A percentile compares a stretch with the other conserved stretches of the same genome.
These are phyloP conservation scores for Mastomys natalensis DNA, from an alignment of 2,113 vertebrate genomes.

Conservation along the genomic window DNA sequence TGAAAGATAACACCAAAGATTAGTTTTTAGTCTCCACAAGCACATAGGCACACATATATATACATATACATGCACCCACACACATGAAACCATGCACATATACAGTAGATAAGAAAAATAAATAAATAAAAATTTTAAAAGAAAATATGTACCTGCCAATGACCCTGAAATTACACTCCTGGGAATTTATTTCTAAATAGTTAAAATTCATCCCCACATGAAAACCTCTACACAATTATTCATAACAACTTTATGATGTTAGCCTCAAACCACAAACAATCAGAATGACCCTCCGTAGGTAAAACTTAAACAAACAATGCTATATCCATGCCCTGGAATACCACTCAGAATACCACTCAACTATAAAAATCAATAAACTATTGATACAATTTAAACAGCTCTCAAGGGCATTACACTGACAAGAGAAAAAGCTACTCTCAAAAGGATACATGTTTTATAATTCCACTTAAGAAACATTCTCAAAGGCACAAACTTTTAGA, in stretches of 20 bases:
- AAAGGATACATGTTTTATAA: not conserved
- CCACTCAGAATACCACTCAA: not conserved
- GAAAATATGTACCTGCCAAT: not conserved
- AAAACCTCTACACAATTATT: not conserved
- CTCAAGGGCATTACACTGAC: not conserved
- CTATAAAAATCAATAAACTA: constrained; percentile 6
- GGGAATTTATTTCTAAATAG: not conserved
- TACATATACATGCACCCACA: not conserved
- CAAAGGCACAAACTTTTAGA: not conserved
- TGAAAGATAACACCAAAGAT: not conserved
- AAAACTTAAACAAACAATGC: not conserved
- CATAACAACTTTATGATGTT: not conserved
- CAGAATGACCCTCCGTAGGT: not conserved
- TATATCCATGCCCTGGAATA: not conserved
- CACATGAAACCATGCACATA: not conserved
- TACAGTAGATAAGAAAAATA: not conserved
- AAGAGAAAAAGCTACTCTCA: not conserved
- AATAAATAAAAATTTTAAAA: not conserved
- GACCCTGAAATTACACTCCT: not conserved
- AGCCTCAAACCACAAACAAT: not conserved
- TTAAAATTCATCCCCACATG: not conserved
- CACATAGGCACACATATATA: not conserved
- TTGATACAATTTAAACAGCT: not conserved
- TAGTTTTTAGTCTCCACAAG: not conserved
- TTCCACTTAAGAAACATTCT: not conserved